Conservation (phyloP, 23 tunicate species). For the Pegea sp. region DNA sequence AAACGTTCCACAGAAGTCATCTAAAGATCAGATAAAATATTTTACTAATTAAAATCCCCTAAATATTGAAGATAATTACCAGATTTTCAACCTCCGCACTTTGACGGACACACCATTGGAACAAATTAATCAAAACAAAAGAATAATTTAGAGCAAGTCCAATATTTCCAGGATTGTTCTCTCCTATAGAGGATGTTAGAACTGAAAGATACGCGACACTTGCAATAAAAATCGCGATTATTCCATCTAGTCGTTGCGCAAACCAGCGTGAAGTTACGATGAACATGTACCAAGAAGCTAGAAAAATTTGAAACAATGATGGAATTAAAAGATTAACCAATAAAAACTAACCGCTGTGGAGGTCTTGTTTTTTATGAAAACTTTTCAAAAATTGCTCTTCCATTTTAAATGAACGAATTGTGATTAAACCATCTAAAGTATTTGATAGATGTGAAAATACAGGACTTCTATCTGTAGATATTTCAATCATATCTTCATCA, state of each 20-base stretch:
- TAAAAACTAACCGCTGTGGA: slow-evolving; percentile 42
- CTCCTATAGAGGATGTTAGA: background rate
- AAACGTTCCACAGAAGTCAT: slow-evolving; percentile 94
- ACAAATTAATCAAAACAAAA: slow-evolving; percentile 32
- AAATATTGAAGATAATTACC: slow-evolving; percentile 9
- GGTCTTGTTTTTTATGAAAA: slow-evolving; percentile 47
- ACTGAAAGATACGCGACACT: slow-evolving; percentile 19
- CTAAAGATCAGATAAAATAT: slow-evolving; percentile 7
- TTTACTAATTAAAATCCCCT: background rate
- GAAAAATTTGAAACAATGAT: slow-evolving; percentile 1
- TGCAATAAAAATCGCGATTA: slow-evolving; percentile 30
- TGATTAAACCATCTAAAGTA: slow-evolving; percentile 50
- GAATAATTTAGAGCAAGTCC: slow-evolving; percentile 62
- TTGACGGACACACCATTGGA: slow-evolving; percentile 70
- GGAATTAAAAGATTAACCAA: background rate
- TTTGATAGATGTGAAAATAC: slow-evolving; percentile 53
- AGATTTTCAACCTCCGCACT: slow-evolving; percentile 75
- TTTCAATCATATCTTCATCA: background rate
- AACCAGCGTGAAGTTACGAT: slow-evolving; percentile 52
- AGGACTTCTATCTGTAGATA: slow-evolving; percentile 50
- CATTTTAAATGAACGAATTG: slow-evolving; percentile 55
- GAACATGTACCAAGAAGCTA: slow-evolving; percentile 67
- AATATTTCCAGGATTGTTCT: slow-evolving; percentile 11
- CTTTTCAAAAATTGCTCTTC: slow-evolving; percentile 22
- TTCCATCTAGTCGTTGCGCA: slow-evolving; percentile 38